Evolutionary conservation across 2,888 invertebrate species (phyloP).

Genomic region (Lasioglossum oenotherae): DNA sequence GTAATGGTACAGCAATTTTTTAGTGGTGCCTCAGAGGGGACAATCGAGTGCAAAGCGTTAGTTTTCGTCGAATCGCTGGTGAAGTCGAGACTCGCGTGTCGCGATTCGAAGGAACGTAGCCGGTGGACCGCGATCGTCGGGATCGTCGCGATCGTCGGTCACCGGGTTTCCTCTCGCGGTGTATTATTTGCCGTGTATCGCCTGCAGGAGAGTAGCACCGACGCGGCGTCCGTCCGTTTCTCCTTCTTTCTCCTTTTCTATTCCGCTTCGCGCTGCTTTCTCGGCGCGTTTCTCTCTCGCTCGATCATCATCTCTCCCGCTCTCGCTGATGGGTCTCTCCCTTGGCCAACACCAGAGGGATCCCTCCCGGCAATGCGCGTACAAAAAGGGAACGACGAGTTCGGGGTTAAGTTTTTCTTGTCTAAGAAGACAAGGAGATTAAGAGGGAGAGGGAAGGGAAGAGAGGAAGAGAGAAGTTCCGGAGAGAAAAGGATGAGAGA

Average conservation of each 20-base stretch:
- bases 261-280: constrained; percentile 13
- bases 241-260: constrained; percentile 19
- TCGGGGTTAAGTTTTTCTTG: constrained; percentile 66
- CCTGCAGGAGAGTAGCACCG: constrained; percentile 13
- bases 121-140: not conserved
- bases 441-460: constrained; percentile 11
- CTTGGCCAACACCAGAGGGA: constrained; percentile 53
- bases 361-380: constrained; percentile 71
- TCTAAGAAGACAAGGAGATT: constrained; percentile 52
- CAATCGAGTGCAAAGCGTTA: too few species aligned
- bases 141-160: constrained; percentile 24
- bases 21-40: too few species aligned
- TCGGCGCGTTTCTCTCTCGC: not conserved
- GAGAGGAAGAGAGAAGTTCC: constrained; percentile 12
- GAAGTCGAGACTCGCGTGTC: constrained; percentile 38
- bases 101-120: not conserved
- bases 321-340: constrained; percentile 31
- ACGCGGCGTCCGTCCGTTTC: constrained; percentile 8
- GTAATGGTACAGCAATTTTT: too few species aligned
- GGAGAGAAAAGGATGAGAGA: constrained; percentile 3
- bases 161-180: constrained; percentile 24
- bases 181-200: constrained; percentile 29
- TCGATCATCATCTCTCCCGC: not conserved
- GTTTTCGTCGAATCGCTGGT: not conserved
- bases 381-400: constrained; percentile 77